Evolutionary conservation across 2,888 invertebrate species (phyloP).

Genomic region (Lasioglossum lativentre): DNA sequence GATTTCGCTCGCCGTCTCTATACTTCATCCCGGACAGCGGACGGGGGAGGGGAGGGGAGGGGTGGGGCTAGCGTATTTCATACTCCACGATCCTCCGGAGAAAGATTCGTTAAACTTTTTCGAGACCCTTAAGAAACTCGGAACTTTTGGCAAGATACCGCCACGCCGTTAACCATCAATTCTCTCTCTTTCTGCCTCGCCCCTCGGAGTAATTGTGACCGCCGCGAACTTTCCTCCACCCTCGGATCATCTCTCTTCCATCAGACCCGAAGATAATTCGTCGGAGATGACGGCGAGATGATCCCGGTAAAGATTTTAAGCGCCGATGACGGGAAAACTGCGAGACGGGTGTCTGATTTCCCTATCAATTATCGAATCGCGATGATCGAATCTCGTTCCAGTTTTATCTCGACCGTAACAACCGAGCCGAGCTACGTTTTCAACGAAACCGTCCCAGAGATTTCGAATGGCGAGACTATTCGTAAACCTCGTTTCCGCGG

Average conservation of each 20-base stretch:
- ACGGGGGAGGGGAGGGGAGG: no score
- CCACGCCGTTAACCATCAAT: conserved; percentile 1
- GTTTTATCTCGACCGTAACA: not conserved
- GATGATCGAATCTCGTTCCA: not conserved
- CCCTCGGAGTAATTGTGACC: not conserved
- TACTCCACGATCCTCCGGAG: not conserved
- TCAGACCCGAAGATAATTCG: not conserved
- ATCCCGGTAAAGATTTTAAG: not conserved
- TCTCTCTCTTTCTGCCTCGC: not conserved
- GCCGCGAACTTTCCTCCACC: not conserved
- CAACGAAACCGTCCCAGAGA: not conserved
- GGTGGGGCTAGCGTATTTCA: not conserved
- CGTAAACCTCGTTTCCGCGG: not conserved
- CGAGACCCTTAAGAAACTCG: not conserved
- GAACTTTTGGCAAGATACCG: conserved; percentile 7
- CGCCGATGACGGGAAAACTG: not conserved
- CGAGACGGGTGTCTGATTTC: conserved; percentile 10
- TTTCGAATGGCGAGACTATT: not conserved
- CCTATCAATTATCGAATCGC: conserved; percentile 14
- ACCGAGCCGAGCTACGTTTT: not conserved
- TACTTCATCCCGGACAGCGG: not conserved
- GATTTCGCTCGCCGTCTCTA: conserved; percentile 24
- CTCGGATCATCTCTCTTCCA: not conserved
- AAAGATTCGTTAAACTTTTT: conserved; percentile 4
- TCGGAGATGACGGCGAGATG: not conserved